Conservation (phyloP, 2,888 invertebrate genomes). For the Torymus auratus region DNA sequence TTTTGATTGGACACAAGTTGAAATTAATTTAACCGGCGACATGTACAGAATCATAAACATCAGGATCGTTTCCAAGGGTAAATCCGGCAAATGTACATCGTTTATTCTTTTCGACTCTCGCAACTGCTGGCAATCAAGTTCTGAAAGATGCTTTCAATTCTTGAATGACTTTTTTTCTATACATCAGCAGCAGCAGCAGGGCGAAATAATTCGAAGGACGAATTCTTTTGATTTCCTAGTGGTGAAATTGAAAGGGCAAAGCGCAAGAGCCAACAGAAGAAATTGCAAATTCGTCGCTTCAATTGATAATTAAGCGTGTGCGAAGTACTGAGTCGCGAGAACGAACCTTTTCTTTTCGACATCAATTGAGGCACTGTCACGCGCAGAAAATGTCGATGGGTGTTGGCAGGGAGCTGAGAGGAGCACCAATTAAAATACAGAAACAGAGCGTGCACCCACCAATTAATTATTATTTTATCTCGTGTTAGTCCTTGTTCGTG, state of each 20-base stretch:
- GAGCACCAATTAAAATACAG: conserved; percentile 68
- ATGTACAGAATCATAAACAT: no score
- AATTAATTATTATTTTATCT: conserved; percentile 51
- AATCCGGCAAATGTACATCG: no score
- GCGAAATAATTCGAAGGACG: no score
- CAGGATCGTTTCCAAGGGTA: no score
- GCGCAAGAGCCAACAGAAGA: neutral
- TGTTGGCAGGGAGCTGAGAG: conserved; percentile 39
- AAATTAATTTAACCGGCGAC: no score
- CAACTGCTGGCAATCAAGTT: neutral
- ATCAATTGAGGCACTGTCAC: conserved; percentile 39
- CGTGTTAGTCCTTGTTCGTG: conserved; percentile 6
- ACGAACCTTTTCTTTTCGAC: conserved; percentile 44
- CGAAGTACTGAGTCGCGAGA: conserved; percentile 11
- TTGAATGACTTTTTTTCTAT: no score
- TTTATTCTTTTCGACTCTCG: no score
- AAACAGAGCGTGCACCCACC: conserved; percentile 70
- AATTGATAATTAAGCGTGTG: conserved; percentile 22
- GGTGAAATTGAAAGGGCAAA: neutral
- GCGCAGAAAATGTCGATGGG: conserved; percentile 37
- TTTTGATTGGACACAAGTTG: no score
- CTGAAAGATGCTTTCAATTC: neutral
- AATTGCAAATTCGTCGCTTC: conserved; percentile 21
- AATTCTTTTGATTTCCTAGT: neutral
- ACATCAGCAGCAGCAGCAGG: no score